Evolutionary conservation across 1,140 invertebrate species (phyloP).

Genomic region (Myzus persicae): DNA sequence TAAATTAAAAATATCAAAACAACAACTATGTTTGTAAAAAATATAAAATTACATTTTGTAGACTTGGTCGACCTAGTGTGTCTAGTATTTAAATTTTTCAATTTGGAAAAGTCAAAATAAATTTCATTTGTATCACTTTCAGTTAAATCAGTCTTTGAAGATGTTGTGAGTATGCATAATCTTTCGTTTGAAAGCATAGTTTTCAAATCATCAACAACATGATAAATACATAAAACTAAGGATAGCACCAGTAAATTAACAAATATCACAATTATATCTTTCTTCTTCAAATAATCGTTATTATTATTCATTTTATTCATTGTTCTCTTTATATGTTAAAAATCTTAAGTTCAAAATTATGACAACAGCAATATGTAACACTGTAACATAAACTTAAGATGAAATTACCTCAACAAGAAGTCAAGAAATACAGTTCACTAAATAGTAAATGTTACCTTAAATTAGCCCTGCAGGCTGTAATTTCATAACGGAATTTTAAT

Average conservation of each 20-base stretch:
- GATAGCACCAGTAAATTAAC: constrained; percentile 47
- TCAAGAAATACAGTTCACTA: neutral
- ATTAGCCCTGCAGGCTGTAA: neutral
- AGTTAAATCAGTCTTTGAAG: neutral
- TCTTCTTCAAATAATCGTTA: constrained; percentile 27
- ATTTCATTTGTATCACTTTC: neutral
- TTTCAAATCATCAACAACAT: neutral
- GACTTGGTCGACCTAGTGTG: neutral
- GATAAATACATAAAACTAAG: constrained; percentile 35
- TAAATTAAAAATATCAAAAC: neutral
- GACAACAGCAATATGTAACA: neutral
- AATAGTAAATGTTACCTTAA: neutral
- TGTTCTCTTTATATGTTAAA: neutral
- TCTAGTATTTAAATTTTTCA: neutral
- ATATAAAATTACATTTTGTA: constrained; percentile 45
- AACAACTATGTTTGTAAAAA: neutral
- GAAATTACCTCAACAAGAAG: neutral
- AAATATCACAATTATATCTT: constrained; percentile 46
- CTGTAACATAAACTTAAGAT: neutral
- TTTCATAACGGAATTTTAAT: neutral
- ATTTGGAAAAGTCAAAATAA: neutral
- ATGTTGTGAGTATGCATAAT: neutral
- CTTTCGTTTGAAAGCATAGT: constrained; percentile 23
- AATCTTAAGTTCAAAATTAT: neutral
- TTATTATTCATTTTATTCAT: constrained; percentile 16